These are phyloP conservation scores for Apostichopus japonicus DNA, from an alignment of 35 echinoderm and acorn worm genomes.

Conservation along the genomic window DNA sequence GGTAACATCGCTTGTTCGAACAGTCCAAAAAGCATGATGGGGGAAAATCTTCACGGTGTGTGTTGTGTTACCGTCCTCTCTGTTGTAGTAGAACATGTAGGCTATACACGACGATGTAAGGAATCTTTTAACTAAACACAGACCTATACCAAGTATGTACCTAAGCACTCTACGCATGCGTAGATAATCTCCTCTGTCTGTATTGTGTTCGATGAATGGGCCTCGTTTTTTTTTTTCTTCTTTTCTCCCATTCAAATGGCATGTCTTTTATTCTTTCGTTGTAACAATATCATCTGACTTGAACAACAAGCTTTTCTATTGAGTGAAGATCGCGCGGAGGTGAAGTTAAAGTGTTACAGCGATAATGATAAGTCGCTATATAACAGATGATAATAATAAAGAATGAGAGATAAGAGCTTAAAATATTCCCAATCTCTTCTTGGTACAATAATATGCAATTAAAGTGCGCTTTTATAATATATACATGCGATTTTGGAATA, in stretches of 20 bases:
- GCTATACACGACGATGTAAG: conserved; percentile 5
- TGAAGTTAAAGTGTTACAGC: conserved; percentile 36
- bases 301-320: conserved; percentile 39
- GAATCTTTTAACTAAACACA: conserved; percentile 41
- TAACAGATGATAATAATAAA: too few species aligned
- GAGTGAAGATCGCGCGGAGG: not conserved
- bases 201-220: conserved; percentile 43
- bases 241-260: conserved; percentile 30
- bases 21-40: not conserved
- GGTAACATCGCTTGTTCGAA: conserved; percentile 30
- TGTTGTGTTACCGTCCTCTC: not conserved
- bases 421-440: not conserved
- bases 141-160: conserved; percentile 31
- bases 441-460: not conserved
- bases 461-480: conserved; percentile 4
- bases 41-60: not conserved
- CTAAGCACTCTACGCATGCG: conserved; percentile 58
- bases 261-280: conserved; percentile 7
- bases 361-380: not conserved
- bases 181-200: not conserved
- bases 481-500: not conserved
- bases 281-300: conserved; percentile 47
- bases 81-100: not conserved
- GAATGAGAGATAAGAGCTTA: not conserved
- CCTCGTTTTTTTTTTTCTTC: conserved; percentile 20